Base-by-base conservation (phyloP, 2,888 invertebrate genomes). In the Ischnus inquisitorius region DNA sequence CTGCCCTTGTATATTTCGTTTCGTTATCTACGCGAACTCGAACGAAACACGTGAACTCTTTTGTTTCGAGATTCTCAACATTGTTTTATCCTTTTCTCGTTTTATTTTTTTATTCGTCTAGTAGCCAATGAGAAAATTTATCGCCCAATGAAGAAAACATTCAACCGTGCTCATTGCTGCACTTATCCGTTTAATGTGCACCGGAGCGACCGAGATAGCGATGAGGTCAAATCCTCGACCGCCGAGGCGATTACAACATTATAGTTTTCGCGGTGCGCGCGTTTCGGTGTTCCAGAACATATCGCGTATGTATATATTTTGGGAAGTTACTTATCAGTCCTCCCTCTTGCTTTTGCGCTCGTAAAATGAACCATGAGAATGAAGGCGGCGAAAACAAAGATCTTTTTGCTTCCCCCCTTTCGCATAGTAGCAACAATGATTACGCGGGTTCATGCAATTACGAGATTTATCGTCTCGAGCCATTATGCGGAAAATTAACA, bases 111-210 rank as follows among this genome's bases (percentile, higher is more conserved):
- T n/a, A n/a, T 6, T 19, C 3, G 5, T 54, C 12, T 22, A 12
- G 12, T 22, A 22, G 10, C 19, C 54, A 3, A 22, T 3, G 22
- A 54, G 54, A 54, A 54, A 22, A 54, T 12, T 19, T 54, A 22
- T 22, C 12, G 22, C 3, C 6, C 25, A 28, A 46, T 67, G 25
- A 22, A 39, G 71, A 43, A 57, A 43, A 43, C 10, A 41, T 6
- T 48, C n/a, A 22, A 25, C 14, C 57, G 54, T 25, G 41, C n/a
- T 57, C 43, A 22, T 71, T 41, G 6, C 34, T 14, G 75, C 39
- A 64, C 64, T 64, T 75, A 64, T 75, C 25, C 74, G 34, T 60
- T 74, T 41, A 19, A 34, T 34, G 60, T 54, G 39, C 64, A 22
- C 51, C 51, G n/a, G 64, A 51, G 51, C 22, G 5, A n/a, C 16